Evolutionary conservation across 1,140 invertebrate species (phyloP), one percentile per base, ranked within the genome.

Genomic region (Neodiprion pinetum): DNA sequence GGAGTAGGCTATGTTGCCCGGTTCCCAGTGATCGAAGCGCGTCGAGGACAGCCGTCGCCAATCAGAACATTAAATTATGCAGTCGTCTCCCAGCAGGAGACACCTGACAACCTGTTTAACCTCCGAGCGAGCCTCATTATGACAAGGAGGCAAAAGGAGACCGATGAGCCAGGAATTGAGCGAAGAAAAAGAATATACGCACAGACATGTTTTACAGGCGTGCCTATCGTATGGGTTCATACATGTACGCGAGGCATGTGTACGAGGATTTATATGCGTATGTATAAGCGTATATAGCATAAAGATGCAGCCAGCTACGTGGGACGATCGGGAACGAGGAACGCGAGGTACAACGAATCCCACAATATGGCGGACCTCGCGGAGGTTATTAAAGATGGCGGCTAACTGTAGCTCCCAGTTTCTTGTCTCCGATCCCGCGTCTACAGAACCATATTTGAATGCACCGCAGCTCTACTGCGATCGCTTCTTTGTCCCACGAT

Each of bases 381-480:
- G 77, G 71, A 79, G 81, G 80, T 87, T 87, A 87, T 87, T 86
- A 87, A 87, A 86, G 82, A 87, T 87, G 84, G 85, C 83, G 78
- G 75, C 72, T 75, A 28, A 61, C 74, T 69, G 74, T 49, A 17
- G 72, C 74, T 71, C 50, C 67, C 70, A 50, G 74, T 53, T 78
- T 78, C 77, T 78, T 77, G 77, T 40, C 2, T 67, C 53, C 65
- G 77, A 72, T 73, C 77, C 48, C 76, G 53, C 53, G 53, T 61
- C n/a, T 61, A 61, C 53, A 61, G 53, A 61, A 80, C 81, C 82
- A 84, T 85, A 83, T 86, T 84, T 85, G 81, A 87, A 86, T 85
- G 79, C 72, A 76, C 53, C 71, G 76, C 50, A 17, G n/a, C 28
- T 40, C 28, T 40, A 40, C 28, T 40, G 28, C 28, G 28, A 40